These are phyloP conservation scores for Agrypnia vestita DNA, from an alignment of 1,140 invertebrate species.

Conservation along the genomic window DNA sequence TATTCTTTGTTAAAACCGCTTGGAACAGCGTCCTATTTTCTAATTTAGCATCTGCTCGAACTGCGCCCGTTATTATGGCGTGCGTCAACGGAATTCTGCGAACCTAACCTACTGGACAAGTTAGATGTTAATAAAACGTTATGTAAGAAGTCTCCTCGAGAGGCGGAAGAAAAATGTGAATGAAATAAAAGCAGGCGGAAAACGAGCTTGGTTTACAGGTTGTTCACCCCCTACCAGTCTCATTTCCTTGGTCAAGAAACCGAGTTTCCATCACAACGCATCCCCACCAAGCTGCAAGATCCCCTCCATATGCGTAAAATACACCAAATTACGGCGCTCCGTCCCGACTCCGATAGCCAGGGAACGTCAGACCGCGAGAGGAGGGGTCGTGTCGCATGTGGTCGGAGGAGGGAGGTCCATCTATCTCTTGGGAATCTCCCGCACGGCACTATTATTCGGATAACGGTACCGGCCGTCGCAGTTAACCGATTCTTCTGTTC, in stretches of 20 bases:
- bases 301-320: slow-evolving; percentile 69
- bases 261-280: slow-evolving; percentile 70
- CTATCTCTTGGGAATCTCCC: slow-evolving; percentile 66
- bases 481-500: slow-evolving; percentile 40
- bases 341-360: slow-evolving; percentile 71
- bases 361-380: slow-evolving; percentile 68
- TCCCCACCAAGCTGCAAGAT: slow-evolving; percentile 72
- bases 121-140: slow-evolving; percentile 36
- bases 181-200: slow-evolving; percentile 42
- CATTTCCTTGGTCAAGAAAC: slow-evolving; percentile 63
- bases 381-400: slow-evolving; percentile 67
- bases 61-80: slow-evolving; percentile 9
- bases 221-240: slow-evolving; percentile 71
- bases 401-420: slow-evolving; percentile 17
- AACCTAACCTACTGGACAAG: slow-evolving; percentile 49
- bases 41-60: slow-evolving; percentile 11
- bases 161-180: slow-evolving; percentile 46
- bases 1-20: no score
- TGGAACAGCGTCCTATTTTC: neutral
- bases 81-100: slow-evolving; percentile 25
- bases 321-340: slow-evolving; percentile 72
- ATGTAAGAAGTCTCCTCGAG: slow-evolving; percentile 44
- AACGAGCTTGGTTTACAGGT: slow-evolving; percentile 62
- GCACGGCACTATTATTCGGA: slow-evolving; percentile 59
- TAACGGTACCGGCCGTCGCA: slow-evolving; percentile 71